A percentile compares a stretch with the other conserved stretches of the same genome.
Conservation (phyloP, 1,140 invertebrate species). For the Heliconius melpomene region DNA sequence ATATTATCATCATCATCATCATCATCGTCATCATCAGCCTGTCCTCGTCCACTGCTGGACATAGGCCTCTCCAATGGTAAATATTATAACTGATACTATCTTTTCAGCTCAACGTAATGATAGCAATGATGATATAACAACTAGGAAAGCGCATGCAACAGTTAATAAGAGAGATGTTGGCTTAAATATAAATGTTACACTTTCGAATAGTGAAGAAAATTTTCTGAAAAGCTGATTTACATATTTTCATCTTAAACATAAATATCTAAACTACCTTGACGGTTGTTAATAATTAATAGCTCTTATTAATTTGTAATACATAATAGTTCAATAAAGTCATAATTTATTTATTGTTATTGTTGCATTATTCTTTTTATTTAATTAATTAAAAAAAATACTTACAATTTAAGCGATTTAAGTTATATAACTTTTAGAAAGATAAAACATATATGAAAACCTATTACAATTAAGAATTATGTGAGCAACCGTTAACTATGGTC, state of each 20-base stretch:
- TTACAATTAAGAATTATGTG: neutral
- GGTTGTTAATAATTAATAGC: neutral
- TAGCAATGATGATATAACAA: slow-evolving; percentile 21
- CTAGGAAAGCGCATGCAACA: slow-evolving; percentile 18
- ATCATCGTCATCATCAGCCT: no score
- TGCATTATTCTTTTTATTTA: no score
- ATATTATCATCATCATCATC: neutral
- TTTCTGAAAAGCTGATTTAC: neutral
- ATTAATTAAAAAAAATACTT: no score
- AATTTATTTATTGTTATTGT: no score
- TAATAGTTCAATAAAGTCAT: no score
- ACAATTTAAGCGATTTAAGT: neutral
- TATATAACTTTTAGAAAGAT: neutral
- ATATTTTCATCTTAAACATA: neutral
- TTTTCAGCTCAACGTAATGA: slow-evolving; percentile 49
- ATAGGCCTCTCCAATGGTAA: no score
- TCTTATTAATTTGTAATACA: no score
- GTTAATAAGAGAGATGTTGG: slow-evolving; percentile 59
- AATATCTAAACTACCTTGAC: neutral
- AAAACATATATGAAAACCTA: neutral
- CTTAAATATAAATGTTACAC: slow-evolving; percentile 60
- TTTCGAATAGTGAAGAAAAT: slow-evolving; percentile 53
- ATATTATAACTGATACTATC: slow-evolving; percentile 9
- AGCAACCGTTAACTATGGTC: neutral
- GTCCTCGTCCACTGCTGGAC: no score